Evolutionary conservation across 2,113 vertebrate species (phyloP).

Genomic region (Eubucco bourcierii): DNA sequence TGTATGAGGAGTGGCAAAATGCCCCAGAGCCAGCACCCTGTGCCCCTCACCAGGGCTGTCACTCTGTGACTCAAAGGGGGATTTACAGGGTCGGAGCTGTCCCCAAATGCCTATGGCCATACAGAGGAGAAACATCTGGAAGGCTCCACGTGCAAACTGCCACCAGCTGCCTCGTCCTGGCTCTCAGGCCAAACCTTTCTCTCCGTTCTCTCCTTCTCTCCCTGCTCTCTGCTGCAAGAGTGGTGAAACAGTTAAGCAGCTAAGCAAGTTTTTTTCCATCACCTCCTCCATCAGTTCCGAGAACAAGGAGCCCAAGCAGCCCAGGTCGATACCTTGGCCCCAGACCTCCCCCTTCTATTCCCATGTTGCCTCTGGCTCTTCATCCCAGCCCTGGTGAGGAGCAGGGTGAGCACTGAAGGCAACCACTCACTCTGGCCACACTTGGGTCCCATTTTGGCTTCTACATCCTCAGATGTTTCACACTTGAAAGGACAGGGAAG

Average conservation of each 20-base stretch:
- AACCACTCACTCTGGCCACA: accelerated
- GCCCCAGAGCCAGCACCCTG: accelerated
- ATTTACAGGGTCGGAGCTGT: accelerated
- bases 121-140: too few relatives aligned
- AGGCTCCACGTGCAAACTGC: accelerated
- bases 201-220: not conserved
- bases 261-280: accelerated
- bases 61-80: accelerated
- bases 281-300: not conserved
- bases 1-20: accelerated
- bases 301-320: not conserved
- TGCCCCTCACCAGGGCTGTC: accelerated
- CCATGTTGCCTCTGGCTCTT: not conserved
- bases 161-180: accelerated
- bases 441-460: not conserved
- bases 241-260: not conserved
- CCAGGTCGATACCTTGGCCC: not conserved
- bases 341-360: accelerated
- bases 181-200: not conserved
- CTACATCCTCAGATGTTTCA: not conserved
- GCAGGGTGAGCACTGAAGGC: accelerated
- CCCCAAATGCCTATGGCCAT: accelerated
- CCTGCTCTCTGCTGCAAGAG: not conserved
- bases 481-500: not conserved
- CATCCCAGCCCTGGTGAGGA: accelerated